These are phyloP conservation scores for Drosophila sulfurigaster DNA, from an alignment of 1,140 invertebrate genomes.

Conservation along the genomic window DNA sequence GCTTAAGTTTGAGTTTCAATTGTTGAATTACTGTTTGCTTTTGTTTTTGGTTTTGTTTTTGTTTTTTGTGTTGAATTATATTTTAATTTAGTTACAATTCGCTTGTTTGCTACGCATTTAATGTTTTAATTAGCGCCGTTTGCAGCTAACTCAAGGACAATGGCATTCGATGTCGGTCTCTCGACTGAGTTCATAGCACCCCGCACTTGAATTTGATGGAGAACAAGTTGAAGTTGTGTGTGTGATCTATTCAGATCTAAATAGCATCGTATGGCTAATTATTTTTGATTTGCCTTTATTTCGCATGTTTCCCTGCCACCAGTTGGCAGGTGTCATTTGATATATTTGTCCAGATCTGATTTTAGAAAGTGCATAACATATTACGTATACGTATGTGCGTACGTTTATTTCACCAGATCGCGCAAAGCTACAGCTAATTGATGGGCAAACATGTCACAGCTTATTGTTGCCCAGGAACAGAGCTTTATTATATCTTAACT, in stretches of 20 bases:
- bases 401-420: conserved; percentile 32
- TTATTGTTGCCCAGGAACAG: conserved; percentile 7
- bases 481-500: neutral
- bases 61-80: conserved; percentile 17
- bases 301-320: conserved; percentile 16
- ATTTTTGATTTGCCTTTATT: conserved; percentile 56
- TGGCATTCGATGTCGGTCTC: conserved; percentile 40
- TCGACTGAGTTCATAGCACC: conserved; percentile 62
- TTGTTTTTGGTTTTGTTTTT: conserved; percentile 16
- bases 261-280: conserved; percentile 60
- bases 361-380: conserved; percentile 44
- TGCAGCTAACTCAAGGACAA: conserved; percentile 60
- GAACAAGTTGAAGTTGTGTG: conserved; percentile 27
- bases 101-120: conserved; percentile 70
- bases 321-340: conserved; percentile 64
- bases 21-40: neutral
- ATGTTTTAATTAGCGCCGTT: conserved; percentile 79
- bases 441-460: conserved; percentile 27
- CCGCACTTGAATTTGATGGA: conserved; percentile 47
- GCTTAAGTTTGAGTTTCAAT: neutral
- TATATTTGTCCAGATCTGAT: conserved; percentile 18
- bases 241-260: conserved; percentile 17
- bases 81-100: conserved; percentile 33
- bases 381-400: conserved; percentile 9
- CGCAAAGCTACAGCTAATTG: conserved; percentile 39